Conservation (phyloP, 1,140 invertebrate genomes). For the Coptotermes formosanus region DNA sequence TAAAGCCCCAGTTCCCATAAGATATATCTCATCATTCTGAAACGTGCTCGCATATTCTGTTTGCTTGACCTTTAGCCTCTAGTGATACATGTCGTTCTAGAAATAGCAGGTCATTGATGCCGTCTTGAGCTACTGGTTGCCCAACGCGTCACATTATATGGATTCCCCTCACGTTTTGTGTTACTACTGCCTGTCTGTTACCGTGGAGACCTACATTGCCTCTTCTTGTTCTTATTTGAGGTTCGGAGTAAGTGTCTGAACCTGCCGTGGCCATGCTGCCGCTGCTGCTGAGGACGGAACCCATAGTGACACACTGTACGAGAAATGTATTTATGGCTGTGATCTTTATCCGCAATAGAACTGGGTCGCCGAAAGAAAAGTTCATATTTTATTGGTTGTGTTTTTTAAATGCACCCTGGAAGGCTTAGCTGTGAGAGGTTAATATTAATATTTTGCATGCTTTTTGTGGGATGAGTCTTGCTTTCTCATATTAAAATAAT, state of each 20-base stretch:
- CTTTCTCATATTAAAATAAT: no score
- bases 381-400: no score
- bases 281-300: neutral
- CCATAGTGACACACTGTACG: neutral
- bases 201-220: neutral
- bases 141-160: neutral
- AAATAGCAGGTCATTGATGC: neutral
- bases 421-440: no score
- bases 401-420: no score
- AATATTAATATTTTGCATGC: no score
- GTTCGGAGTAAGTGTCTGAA: neutral
- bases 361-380: neutral
- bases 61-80: neutral
- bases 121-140: neutral
- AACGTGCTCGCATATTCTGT: neutral
- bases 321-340: neutral
- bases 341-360: neutral
- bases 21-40: neutral
- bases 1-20: neutral
- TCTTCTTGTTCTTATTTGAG: neutral
- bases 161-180: neutral
- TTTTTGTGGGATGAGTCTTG: no score
- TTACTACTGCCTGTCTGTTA: neutral
- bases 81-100: neutral
- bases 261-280: neutral